Percentiles rank a stretch among this genome's conserved stretches.
Evolutionary conservation across 1,140 invertebrate genomes (phyloP).

Genomic region (Diachasmimorpha longicaudata): DNA sequence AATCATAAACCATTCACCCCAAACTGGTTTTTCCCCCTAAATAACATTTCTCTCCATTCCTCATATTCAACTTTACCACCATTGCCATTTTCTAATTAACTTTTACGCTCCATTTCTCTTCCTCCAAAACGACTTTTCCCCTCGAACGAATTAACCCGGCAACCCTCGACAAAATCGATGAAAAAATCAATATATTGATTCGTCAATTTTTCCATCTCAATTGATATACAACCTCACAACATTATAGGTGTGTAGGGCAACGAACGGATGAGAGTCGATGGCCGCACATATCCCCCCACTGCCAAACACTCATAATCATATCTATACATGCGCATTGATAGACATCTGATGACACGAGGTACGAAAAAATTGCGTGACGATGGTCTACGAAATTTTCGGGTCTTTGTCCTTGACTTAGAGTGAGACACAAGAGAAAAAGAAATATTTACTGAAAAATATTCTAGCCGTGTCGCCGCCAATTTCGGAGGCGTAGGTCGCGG

Average conservation of each 20-base stretch:
- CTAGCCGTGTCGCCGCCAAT: conserved; percentile 13
- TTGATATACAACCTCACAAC: not conserved
- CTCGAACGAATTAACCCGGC: not conserved
- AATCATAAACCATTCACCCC: no score
- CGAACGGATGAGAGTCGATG: conserved; percentile 5
- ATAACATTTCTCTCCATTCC: no score
- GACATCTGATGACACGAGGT: not conserved
- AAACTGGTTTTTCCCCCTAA: no score
- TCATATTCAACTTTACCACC: no score
- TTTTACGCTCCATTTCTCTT: no score
- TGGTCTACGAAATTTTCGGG: conserved; percentile 37
- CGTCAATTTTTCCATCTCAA: not conserved
- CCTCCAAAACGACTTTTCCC: no score
- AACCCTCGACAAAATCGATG: not conserved
- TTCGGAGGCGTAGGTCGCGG: conserved; percentile 17
- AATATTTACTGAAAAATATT: conserved; percentile 8
- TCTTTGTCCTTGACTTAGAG: conserved; percentile 36
- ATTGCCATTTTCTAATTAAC: no score
- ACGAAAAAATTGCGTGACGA: not conserved
- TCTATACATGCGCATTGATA: not conserved
- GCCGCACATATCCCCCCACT: not conserved
- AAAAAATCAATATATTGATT: not conserved
- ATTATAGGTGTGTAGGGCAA: conserved; percentile 7
- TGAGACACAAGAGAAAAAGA: conserved; percentile 7
- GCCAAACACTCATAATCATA: not conserved